phyloP scores from a whole-genome alignment of 2,797 vertebrate genomes.

The Acrocephalus scirpaceus region DNA sequence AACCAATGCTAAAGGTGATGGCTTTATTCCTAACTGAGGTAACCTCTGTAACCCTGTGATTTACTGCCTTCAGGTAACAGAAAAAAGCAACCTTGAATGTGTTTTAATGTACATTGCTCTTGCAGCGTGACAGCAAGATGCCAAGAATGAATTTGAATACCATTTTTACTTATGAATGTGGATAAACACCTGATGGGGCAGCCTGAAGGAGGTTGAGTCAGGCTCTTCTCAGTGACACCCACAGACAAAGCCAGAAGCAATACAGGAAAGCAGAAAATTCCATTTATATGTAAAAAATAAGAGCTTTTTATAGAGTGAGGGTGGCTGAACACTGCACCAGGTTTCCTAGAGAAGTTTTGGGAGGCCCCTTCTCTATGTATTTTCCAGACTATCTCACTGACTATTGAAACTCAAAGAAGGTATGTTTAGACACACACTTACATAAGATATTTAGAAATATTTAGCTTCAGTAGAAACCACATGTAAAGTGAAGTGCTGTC shows the following conservation, averaged over 20 bases:
- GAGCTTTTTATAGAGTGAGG: not conserved
- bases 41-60: slow-evolving; percentile 10
- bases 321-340: not conserved
- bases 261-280: not conserved
- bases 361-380: accelerated
- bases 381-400: not conserved
- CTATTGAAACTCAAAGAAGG: not conserved
- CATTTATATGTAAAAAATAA: not conserved
- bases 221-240: not conserved
- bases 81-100: not conserved
- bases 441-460: not conserved
- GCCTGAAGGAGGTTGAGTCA: not conserved
- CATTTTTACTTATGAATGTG: not conserved
- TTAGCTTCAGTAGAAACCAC: not conserved
- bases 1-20: slow-evolving; percentile 44
- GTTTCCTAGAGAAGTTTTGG: not conserved
- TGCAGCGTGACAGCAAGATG: not conserved
- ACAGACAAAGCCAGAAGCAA: not conserved
- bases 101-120: not conserved
- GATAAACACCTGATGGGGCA: not conserved
- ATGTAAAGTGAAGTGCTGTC: not conserved
- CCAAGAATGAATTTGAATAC: not conserved
- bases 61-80: slow-evolving; percentile 48
- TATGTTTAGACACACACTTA: not conserved
- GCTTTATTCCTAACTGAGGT: slow-evolving; percentile 5